phyloP scores from a whole-genome alignment of 2,113 vertebrate genomes.

The Alligator mississippiensis region DNA sequence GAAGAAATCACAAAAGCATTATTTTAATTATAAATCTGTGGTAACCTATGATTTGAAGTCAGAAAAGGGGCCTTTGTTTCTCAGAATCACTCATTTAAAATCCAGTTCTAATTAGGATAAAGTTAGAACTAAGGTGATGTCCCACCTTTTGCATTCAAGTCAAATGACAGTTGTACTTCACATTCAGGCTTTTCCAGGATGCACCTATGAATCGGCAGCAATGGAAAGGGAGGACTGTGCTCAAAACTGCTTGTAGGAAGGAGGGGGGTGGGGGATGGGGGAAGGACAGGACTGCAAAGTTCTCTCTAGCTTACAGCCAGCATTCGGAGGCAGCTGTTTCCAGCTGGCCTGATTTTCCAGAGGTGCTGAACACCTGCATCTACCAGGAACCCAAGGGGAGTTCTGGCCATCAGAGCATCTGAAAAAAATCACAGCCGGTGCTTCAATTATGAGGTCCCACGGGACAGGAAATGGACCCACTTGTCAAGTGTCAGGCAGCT shows the following conservation, averaged over 20 bases:
- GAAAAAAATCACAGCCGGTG: not conserved
- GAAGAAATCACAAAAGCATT: not conserved
- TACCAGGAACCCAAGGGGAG: not conserved
- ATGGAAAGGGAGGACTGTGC: not conserved
- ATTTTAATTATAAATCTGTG: not conserved
- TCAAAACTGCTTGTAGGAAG: constrained; percentile 3
- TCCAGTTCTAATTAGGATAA: not conserved
- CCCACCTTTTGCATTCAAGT: not conserved
- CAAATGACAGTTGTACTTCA: no score
- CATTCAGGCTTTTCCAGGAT: not conserved
- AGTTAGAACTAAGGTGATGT: not conserved
- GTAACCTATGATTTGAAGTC: not conserved
- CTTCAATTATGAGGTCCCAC: not conserved
- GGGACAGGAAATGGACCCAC: not conserved
- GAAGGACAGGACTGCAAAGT: not conserved
- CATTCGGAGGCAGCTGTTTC: not conserved
- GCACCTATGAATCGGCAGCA: not conserved
- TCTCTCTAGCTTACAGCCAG: not conserved
- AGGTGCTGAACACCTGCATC: not conserved
- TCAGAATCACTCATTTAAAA: not conserved
- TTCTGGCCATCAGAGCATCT: not conserved
- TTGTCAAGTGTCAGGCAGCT: not conserved
- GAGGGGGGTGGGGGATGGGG: not conserved
- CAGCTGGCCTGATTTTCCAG: not conserved
- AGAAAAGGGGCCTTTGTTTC: not conserved